Base-by-base conservation (phyloP, 2,113 vertebrate species). In the Polyodon spathula region DNA sequence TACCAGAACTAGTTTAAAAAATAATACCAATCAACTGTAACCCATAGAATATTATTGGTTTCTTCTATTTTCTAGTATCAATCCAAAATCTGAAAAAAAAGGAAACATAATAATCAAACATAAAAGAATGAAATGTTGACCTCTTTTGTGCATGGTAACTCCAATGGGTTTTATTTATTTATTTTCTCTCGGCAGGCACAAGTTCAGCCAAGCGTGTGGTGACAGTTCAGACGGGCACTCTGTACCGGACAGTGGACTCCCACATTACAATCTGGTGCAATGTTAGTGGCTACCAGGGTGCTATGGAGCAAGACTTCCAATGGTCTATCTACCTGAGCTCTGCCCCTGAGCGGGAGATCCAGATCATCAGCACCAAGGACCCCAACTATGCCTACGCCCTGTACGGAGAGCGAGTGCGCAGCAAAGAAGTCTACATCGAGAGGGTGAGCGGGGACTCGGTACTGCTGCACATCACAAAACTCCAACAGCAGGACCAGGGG, bases 221-320 rank as follows among this genome's bases (percentile, higher is more conserved):
- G 16, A 72, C 77, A 0, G 89, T 98, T 55, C 88, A 97, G 80
- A 79, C 84, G 1, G 92, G 94, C 0, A 93, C 95, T 4, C 71
- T 98, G 14, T 81, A 92, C 59, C 90, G 95, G 63, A 92, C 88
- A 0, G 92, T 93, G 70, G 92, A 92, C 14, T 94, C 93, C 64
- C 92, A 97, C 14, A 43, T 93, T 77, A 95, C 90, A 40, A 89
- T 97, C 81, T 93, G 90, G 94, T 97, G 94, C 81, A 94, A 95
- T 5, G 94, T 95, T 74, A 88, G 87, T 0, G 91, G 90, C 75
- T 91, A 86, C 75, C 88, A 87, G 66, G 86, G 86, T 2, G 82
- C 88, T 0, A 37, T 85, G 1, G 77, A 89, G 74, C 90, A 92
- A 80, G 84, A 93, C 64, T 97, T 97, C 60, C 93, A 97, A 77